phyloP scores from a whole-genome alignment of 2,797 vertebrate genomes.

The Nannoperca obscura region DNA sequence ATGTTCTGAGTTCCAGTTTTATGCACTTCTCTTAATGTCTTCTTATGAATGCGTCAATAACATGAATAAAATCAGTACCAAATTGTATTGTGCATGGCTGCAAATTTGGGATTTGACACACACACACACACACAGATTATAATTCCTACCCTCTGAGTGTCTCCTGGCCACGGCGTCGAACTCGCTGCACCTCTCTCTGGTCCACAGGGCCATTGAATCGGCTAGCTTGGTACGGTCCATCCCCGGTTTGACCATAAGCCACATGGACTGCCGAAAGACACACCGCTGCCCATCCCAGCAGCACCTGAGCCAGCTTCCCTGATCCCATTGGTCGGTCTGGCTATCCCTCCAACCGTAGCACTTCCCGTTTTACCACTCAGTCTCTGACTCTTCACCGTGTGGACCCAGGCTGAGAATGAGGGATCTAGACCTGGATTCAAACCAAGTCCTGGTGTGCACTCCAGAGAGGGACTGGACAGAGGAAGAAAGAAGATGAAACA shows the following conservation, averaged over 20 bases:
- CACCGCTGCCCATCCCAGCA: slow-evolving; percentile 89
- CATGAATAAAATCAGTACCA: slow-evolving; percentile 1
- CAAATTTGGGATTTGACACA: slow-evolving; percentile 4
- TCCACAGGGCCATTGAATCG: slow-evolving; percentile 84
- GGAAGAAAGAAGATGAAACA: slow-evolving; percentile 44
- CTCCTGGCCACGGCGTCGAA: slow-evolving; percentile 92
- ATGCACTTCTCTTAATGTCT: slow-evolving; percentile 1
- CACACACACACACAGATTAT: slow-evolving; percentile 11
- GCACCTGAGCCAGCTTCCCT: slow-evolving; percentile 85
- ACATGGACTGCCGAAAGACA: slow-evolving; percentile 74
- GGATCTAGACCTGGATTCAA: slow-evolving; percentile 68
- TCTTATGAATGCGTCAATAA: not conserved
- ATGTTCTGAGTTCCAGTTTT: slow-evolving; percentile 34
- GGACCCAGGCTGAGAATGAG: slow-evolving; percentile 64
- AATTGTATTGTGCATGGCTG: not conserved
- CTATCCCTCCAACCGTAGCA: slow-evolving; percentile 62
- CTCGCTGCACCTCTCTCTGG: slow-evolving; percentile 87
- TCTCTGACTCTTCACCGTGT: slow-evolving; percentile 42
- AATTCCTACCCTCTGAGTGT: slow-evolving; percentile 90
- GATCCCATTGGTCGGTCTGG: slow-evolving; percentile 84
- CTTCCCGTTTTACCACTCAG: slow-evolving; percentile 34
- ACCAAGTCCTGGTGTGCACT: slow-evolving; percentile 73
- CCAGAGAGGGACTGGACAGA: slow-evolving; percentile 71
- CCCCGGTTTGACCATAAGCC: slow-evolving; percentile 78
- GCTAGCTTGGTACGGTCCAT: slow-evolving; percentile 85